Percentiles rank a stretch among this genome's conserved stretches.
phyloP scores from a whole-genome alignment of 2,888 invertebrate genomes.

The Ochlodes sylvanus region DNA sequence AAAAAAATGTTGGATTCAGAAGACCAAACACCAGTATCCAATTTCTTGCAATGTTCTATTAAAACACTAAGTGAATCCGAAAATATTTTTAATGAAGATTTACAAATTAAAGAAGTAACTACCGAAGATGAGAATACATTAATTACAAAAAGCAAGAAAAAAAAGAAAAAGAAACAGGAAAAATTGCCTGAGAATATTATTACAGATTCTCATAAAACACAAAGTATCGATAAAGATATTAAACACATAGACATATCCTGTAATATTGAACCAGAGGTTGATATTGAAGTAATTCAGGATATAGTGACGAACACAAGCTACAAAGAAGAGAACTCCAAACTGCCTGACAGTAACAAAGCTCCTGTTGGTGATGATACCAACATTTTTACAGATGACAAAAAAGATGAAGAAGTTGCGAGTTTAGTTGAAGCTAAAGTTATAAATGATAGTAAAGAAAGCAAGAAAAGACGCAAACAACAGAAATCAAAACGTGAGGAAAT shows the following conservation, averaged over 20 bases:
- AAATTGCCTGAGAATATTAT: constrained; percentile 37
- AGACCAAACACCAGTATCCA: background rate
- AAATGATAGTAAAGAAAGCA: constrained; percentile 24
- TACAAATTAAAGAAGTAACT: background rate
- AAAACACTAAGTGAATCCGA: background rate
- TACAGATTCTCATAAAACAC: constrained; percentile 39
- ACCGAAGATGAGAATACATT: constrained; percentile 5
- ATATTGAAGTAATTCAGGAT: background rate
- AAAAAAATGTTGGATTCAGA: background rate
- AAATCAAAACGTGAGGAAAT: constrained; percentile 46
- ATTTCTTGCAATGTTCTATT: background rate
- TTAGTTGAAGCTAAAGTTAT: constrained; percentile 17
- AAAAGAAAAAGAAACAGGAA: constrained; percentile 47
- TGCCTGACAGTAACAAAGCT: background rate
- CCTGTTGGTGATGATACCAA: background rate
- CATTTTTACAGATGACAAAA: constrained; percentile 3
- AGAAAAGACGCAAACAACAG: constrained; percentile 48
- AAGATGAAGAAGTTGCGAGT: constrained; percentile 1
- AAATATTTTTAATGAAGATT: background rate
- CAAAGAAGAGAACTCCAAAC: background rate
- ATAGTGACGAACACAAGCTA: background rate
- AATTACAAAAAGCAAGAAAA: constrained; percentile 46
- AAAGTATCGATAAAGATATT: background rate
- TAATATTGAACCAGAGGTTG: background rate
- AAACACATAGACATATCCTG: background rate